Percentiles rank a stretch among this genome's conserved stretches.
These are phyloP conservation scores for Discoglossus pictus DNA, from an alignment of 2,797 vertebrate genomes.

Conservation along the genomic window DNA sequence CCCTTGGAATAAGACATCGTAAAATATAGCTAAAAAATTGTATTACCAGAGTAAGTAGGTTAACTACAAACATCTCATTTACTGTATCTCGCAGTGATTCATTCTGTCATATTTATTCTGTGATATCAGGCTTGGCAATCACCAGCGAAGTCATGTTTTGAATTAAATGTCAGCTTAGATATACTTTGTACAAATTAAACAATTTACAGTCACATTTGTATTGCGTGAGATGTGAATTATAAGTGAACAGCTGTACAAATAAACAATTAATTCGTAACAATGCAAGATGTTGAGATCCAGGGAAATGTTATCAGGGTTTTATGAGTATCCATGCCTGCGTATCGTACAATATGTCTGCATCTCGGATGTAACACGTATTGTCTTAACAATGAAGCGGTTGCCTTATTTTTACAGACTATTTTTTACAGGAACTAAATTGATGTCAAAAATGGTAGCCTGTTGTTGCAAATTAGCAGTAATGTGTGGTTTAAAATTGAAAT, in stretches of 20 bases:
- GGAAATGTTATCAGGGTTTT: not conserved
- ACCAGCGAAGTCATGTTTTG: not conserved
- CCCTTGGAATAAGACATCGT: too few relatives aligned
- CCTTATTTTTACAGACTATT: conserved; percentile 13
- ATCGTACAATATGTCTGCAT: not conserved
- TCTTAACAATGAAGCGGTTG: conserved; percentile 25
- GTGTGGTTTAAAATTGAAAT: conserved; percentile 14
- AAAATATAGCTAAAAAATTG: too few relatives aligned
- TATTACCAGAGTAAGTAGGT: too few relatives aligned
- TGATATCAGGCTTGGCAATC: conserved; percentile 7
- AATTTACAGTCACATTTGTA: conserved; percentile 1
- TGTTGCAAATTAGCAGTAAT: conserved; percentile 27
- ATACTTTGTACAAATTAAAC: conserved; percentile 9
- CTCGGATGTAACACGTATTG: conserved; percentile 4
- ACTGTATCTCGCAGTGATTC: not conserved
- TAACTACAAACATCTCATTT: not conserved
- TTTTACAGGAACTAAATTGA: conserved; percentile 6
- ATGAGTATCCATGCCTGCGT: not conserved
- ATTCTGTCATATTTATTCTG: not conserved
- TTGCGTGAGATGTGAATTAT: not conserved
- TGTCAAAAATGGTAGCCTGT: conserved; percentile 13
- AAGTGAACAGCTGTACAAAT: conserved; percentile 3
- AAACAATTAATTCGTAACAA: conserved; percentile 8
- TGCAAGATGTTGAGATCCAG: not conserved
- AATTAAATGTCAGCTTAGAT: conserved; percentile 4